A percentile compares a stretch with the other conserved stretches of the same genome.
Evolutionary conservation across 2,888 invertebrate genomes (phyloP).

Genomic region (Ophioninae sp.): DNA sequence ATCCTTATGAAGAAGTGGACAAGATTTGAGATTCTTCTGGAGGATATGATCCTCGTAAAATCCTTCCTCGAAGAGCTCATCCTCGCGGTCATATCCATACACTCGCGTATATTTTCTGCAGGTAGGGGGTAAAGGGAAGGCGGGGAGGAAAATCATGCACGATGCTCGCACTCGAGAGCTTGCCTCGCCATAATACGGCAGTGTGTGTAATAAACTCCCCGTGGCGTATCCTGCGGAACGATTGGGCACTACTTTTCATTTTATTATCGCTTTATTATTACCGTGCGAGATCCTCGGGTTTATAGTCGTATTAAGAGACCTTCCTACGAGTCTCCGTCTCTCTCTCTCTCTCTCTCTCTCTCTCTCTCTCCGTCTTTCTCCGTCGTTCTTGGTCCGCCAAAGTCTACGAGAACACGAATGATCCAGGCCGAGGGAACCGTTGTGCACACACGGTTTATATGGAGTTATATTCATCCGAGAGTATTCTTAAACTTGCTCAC

Average conservation of each 20-base stretch:
- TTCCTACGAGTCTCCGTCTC: slow-evolving; percentile 54
- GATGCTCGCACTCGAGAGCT: slow-evolving; percentile 5
- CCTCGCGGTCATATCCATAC: slow-evolving; percentile 47
- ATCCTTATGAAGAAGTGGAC: slow-evolving; percentile 63
- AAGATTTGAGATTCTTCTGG: slow-evolving; percentile 59
- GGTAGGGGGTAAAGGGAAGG: not conserved
- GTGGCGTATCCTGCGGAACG: slow-evolving; percentile 72
- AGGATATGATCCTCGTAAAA: slow-evolving; percentile 64
- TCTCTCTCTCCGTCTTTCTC: slow-evolving; percentile 45
- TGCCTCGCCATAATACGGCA: slow-evolving; percentile 24
- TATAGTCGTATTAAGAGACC: slow-evolving; percentile 75
- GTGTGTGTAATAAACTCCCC: slow-evolving; percentile 73
- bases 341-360: slow-evolving; percentile 47
- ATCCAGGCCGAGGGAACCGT: slow-evolving; percentile 43
- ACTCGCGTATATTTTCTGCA: slow-evolving; percentile 35
- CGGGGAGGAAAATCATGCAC: not conserved
- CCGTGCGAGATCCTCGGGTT: slow-evolving; percentile 70
- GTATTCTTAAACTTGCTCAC: slow-evolving; percentile 60
- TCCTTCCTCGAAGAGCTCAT: slow-evolving; percentile 57
- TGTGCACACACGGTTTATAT: slow-evolving; percentile 55
- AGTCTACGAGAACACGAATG: slow-evolving; percentile 58
- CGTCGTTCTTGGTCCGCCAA: slow-evolving; percentile 28
- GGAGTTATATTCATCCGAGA: slow-evolving; percentile 69
- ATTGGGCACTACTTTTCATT: slow-evolving; percentile 75
- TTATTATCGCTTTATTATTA: slow-evolving; percentile 79